A percentile compares a stretch with the other conserved stretches of the same genome.
phyloP scores from a whole-genome alignment of 2,888 invertebrate species.

The Xanthorhoe designata region DNA sequence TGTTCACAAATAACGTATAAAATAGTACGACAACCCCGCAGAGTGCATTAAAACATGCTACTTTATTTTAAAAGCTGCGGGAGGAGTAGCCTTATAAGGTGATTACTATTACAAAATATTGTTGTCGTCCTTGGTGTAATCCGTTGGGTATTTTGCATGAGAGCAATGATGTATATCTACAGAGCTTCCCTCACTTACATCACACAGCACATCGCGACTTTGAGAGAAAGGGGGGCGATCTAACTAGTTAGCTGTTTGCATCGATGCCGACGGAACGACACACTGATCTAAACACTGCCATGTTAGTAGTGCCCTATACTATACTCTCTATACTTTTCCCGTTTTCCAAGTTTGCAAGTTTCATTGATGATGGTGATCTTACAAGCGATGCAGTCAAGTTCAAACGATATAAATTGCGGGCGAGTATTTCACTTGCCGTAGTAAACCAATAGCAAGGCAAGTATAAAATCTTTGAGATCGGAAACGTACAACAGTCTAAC shows the following conservation, averaged over 20 bases:
- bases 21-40: background rate
- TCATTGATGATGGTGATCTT: background rate
- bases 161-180: slow-evolving; percentile 62
- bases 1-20: background rate
- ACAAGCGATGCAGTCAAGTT: background rate
- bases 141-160: slow-evolving; percentile 66
- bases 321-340: background rate
- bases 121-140: slow-evolving; percentile 57
- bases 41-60: background rate
- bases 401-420: background rate
- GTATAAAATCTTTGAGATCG: background rate
- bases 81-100: background rate
- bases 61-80: background rate
- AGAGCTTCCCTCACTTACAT: slow-evolving; percentile 63
- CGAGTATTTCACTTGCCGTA: background rate
- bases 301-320: slow-evolving; percentile 30
- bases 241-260: slow-evolving; percentile 48
- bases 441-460: background rate
- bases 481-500: slow-evolving; percentile 19
- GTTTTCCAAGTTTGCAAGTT: background rate
- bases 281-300: slow-evolving; percentile 44
- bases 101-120: slow-evolving; percentile 20
- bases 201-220: slow-evolving; percentile 53
- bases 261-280: slow-evolving; percentile 46
- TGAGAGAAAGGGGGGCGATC: slow-evolving; percentile 61